Evolutionary conservation across 2,113 vertebrate genomes (phyloP).

Genomic region (Motacilla tschutschensis): DNA sequence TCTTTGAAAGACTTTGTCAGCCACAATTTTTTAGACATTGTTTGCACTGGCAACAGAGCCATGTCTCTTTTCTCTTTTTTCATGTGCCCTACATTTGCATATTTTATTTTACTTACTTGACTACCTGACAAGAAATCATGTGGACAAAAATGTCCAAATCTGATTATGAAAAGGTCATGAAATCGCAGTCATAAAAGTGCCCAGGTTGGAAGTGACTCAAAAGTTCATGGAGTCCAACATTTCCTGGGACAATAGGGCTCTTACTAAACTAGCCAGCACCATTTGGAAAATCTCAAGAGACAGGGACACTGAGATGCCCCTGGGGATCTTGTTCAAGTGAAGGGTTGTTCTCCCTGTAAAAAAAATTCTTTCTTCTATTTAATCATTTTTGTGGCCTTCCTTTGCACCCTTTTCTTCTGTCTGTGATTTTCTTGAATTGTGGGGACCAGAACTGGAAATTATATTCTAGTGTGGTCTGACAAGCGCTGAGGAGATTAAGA

Average conservation of each 20-base stretch:
- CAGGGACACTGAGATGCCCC: rapidly evolving
- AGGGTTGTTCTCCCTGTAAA: background rate
- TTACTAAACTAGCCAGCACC: background rate
- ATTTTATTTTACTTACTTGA: background rate
- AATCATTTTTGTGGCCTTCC: background rate
- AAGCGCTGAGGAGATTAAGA: background rate
- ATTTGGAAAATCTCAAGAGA: background rate
- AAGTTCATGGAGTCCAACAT: background rate
- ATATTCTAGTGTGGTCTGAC: background rate
- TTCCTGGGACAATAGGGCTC: rapidly evolving
- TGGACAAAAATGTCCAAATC: background rate
- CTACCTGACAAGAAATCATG: background rate
- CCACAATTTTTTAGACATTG: background rate
- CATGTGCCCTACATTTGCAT: background rate
- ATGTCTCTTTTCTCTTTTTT: background rate
- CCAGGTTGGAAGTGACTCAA: rapidly evolving
- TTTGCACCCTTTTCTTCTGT: background rate
- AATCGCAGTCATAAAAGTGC: background rate
- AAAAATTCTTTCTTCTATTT: background rate
- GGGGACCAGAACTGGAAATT: background rate
- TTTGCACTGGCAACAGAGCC: background rate
- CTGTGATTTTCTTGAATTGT: rapidly evolving
- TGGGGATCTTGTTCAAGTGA: background rate
- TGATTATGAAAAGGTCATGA: background rate
- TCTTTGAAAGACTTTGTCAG: background rate